Base-by-base conservation (phyloP, 1,140 invertebrate species). In the Drosophila mayri region DNA sequence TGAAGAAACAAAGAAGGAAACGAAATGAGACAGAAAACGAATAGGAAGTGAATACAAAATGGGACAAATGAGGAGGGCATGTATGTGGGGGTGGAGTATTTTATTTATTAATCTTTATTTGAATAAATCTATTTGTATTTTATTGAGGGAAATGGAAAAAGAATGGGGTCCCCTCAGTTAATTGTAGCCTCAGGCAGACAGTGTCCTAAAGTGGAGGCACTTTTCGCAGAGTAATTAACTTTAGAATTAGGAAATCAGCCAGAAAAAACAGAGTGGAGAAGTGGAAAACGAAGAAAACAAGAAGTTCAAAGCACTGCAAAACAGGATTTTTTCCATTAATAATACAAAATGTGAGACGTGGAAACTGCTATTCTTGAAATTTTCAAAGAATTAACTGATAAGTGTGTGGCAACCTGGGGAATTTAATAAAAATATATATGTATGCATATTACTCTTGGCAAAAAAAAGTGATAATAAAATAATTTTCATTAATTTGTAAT, bases 211-310 rank as follows among this genome's bases (percentile, higher is more conserved):
- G 62, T 66, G 62, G 37, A 30, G 20, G n/a, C 32, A 37, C 47
- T 54, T 55, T 67, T 47, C 66, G 35, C 66, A 55, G 25, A 20
- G 47, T 46, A 67, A 67, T 67, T 54, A 70, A 55, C 47, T 70
- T 54, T 3, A 38, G 22, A 55, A 66, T 30, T 41, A 3, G 22
- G 22, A 66, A 25, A 25, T 44, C 30, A 43, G 61, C n/a, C 14
- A 12, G 57, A 16, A 67, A 37, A 44, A 16, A 3, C 4, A 16
- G 12, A 14, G 50, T 35, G 50, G 8, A 35, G n/a, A 30, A 37
- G 62, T 30, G 66, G 10, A 43, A 52, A 65, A 37, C 37, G 37
- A 41, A 12, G 61, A 43, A 67, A 32, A 50, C 20, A 2, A 16
- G 14, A 9, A 66, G 14, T 41, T n/a, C 4, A 50, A 63, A 67